Conservation (phyloP, 2,113 vertebrate species). For the Marmota monax region DNA sequence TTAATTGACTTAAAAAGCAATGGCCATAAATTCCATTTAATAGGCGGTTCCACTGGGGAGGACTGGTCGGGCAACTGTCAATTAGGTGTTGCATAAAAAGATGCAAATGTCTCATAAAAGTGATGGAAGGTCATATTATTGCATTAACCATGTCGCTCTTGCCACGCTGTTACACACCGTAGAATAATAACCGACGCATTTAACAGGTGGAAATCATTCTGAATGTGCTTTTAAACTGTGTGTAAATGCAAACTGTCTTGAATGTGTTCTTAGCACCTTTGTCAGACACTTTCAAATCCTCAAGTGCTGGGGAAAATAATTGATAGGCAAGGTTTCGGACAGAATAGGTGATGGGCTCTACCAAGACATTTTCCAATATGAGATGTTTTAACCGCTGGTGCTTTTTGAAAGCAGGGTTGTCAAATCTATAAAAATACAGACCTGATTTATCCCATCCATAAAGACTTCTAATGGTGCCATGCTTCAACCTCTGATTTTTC, state of each 20-base stretch:
- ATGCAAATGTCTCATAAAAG: constrained; percentile 73
- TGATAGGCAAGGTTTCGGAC: constrained; percentile 33
- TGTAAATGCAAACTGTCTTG: constrained; percentile 76
- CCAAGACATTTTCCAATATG: constrained; percentile 57
- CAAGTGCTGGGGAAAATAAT: constrained; percentile 54
- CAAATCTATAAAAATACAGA: constrained; percentile 74
- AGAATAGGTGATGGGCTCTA: constrained; percentile 3
- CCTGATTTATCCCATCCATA: constrained; percentile 64
- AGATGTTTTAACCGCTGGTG: constrained; percentile 18
- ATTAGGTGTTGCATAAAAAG: constrained; percentile 69
- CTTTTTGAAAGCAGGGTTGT: constrained; percentile 54
- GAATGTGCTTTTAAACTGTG: constrained; percentile 74
- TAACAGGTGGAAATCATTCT: constrained; percentile 70
- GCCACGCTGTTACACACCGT: constrained; percentile 50
- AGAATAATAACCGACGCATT: constrained; percentile 44
- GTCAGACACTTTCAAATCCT: constrained; percentile 71
- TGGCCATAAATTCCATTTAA: constrained; percentile 65
- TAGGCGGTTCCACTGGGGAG: constrained; percentile 39
- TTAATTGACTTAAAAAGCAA: constrained; percentile 79
- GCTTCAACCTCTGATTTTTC: constrained; percentile 17
- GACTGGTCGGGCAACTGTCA: constrained; percentile 73
- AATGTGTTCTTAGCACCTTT: constrained; percentile 66
- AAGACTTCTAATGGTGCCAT: constrained; percentile 44
- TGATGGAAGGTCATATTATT: constrained; percentile 68
- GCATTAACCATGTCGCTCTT: constrained; percentile 63